A percentile compares a stretch with the other conserved stretches of the same genome.
Evolutionary conservation across 2,113 vertebrate species (phyloP).

Genomic region (Nesoenas mayeri): DNA sequence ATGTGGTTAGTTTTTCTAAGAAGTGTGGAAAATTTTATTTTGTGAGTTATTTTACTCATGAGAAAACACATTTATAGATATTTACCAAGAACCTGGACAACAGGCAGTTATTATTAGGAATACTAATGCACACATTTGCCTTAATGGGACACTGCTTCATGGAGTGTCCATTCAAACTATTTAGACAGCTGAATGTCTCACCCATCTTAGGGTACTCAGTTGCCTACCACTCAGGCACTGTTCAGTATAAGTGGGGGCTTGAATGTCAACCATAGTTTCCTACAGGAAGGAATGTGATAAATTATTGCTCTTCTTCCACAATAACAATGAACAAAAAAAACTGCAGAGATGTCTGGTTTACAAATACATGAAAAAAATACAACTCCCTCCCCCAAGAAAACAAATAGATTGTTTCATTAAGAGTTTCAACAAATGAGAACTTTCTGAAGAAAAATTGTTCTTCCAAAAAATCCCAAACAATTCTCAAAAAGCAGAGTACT

Average conservation of each 20-base stretch:
- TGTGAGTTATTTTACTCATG: not conserved
- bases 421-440: not conserved
- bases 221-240: not conserved
- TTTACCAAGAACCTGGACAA: not conserved
- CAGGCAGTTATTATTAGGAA: not conserved
- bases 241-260: not conserved
- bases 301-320: not conserved
- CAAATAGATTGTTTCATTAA: not conserved
- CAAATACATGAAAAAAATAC: not conserved
- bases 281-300: not conserved
- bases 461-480: not conserved
- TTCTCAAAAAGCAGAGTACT: not conserved
- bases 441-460: not conserved
- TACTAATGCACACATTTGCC: not conserved
- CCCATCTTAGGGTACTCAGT: not conserved
- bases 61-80: fast-evolving
- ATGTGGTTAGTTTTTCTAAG: not conserved
- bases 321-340: not conserved
- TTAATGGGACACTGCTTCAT: not conserved
- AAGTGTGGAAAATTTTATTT: not conserved
- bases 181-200: not conserved
- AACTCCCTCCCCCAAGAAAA: not conserved
- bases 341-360: not conserved
- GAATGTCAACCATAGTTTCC: not conserved
- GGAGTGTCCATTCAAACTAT: not conserved